These are phyloP conservation scores for Vimba vimba DNA, from an alignment of 2,113 vertebrate genomes.

Conservation along the genomic window DNA sequence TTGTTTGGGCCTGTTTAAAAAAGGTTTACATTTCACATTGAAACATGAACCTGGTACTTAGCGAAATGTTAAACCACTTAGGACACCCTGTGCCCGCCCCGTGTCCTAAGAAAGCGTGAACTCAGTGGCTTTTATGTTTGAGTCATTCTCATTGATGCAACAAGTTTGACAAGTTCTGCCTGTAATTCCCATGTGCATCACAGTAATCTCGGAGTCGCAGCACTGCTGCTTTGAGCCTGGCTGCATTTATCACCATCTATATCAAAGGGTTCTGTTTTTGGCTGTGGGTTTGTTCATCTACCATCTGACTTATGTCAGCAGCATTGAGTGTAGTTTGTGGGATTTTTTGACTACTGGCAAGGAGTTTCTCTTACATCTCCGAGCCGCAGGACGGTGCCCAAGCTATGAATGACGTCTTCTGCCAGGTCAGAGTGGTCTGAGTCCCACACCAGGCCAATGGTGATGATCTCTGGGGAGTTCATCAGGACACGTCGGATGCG, in stretches of 20 bases:
- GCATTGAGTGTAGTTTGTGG: background rate
- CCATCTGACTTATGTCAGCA: background rate
- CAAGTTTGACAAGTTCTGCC: slow-evolving; percentile 8
- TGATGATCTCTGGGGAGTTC: slow-evolving; percentile 95
- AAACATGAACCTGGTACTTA: background rate
- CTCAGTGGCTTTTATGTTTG: background rate
- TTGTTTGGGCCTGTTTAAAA: background rate
- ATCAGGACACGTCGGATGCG: slow-evolving; percentile 92
- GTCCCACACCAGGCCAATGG: slow-evolving; percentile 96
- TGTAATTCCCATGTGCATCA: slow-evolving; percentile 3
- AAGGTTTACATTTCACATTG: background rate
- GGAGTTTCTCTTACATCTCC: slow-evolving; percentile 83
- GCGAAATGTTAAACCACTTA: background rate
- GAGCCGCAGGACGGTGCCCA: slow-evolving; percentile 92
- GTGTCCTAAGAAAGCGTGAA: background rate
- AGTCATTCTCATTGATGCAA: background rate
- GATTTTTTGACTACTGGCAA: background rate
- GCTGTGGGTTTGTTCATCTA: background rate
- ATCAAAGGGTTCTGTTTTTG: background rate
- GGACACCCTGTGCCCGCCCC: background rate
- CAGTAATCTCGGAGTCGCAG: background rate
- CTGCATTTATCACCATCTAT: background rate
- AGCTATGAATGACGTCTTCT: slow-evolving; percentile 94
- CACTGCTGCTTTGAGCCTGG: slow-evolving; percentile 1
- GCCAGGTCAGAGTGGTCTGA: slow-evolving; percentile 94